Conservation (phyloP, 2,888 invertebrate species). For the Magallana nippona region DNA sequence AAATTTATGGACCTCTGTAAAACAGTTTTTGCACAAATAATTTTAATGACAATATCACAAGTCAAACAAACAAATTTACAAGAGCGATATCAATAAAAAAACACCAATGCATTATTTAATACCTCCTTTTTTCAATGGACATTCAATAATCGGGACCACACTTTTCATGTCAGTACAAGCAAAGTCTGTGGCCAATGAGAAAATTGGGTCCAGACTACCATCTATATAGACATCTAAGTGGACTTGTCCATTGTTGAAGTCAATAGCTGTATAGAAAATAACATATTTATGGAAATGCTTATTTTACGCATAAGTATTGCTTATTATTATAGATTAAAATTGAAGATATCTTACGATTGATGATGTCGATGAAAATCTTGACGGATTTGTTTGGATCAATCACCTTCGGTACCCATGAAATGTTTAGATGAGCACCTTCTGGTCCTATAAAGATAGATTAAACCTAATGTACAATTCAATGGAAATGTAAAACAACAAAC, state of each 20-base stretch:
- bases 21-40: too few relatives aligned
- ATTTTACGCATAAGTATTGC: background rate
- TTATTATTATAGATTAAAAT: background rate
- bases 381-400: conserved; percentile 5
- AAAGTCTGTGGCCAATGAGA: background rate
- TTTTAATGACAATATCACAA: too few relatives aligned
- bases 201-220: background rate
- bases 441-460: background rate
- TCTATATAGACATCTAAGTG: conserved; percentile 10
- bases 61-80: too few relatives aligned
- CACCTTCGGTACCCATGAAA: background rate
- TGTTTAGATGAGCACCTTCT: background rate
- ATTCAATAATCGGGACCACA: too few relatives aligned
- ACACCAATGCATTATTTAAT: too few relatives aligned
- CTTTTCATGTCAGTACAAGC: background rate
- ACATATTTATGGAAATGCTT: background rate
- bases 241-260: background rate
- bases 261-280: conserved; percentile 11
- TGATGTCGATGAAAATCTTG: background rate
- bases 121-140: too few relatives aligned
- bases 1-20: too few relatives aligned
- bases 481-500: too few relatives aligned
- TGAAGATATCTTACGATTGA: background rate
- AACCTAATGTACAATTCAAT: too few relatives aligned
- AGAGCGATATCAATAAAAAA: too few relatives aligned